These are phyloP conservation scores for Hydrolagus colliei DNA, from an alignment of 2,797 vertebrate species.

Conservation along the genomic window DNA sequence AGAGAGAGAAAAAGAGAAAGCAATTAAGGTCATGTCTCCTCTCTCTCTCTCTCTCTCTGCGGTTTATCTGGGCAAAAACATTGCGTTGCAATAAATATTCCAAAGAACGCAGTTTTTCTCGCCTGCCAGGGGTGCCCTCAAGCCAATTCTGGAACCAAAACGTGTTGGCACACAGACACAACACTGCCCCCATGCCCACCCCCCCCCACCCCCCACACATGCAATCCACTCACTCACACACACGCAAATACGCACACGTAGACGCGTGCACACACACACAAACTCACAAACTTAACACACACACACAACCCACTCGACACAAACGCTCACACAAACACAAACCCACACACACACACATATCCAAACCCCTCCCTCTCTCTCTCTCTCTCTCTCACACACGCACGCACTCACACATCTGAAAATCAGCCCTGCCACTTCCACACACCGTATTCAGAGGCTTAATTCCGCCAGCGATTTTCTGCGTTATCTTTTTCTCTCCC, in stretches of 20 bases:
- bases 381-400: no score
- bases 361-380: no score
- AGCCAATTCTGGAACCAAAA: conserved; percentile 6
- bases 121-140: conserved; percentile 6
- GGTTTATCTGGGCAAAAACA: conserved; percentile 27
- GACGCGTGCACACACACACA: no score
- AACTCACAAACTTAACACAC: no score
- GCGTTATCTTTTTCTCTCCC: conserved; percentile 40
- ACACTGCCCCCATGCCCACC: no score
- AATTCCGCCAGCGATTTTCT: conserved; percentile 57
- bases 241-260: no score
- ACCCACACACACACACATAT: no score
- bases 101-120: background rate
- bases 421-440: conserved; percentile 42
- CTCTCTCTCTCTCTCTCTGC: background rate
- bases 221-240: no score
- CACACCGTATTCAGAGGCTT: conserved; percentile 41
- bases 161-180: no score
- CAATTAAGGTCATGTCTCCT: background rate
- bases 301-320: no score
- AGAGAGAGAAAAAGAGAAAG: background rate
- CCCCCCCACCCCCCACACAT: no score
- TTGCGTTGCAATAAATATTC: conserved; percentile 24
- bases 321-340: no score
- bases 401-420: conserved; percentile 31